These are phyloP conservation scores for Bombylius discolor DNA, from an alignment of 2,888 invertebrate genomes.

Conservation along the genomic window DNA sequence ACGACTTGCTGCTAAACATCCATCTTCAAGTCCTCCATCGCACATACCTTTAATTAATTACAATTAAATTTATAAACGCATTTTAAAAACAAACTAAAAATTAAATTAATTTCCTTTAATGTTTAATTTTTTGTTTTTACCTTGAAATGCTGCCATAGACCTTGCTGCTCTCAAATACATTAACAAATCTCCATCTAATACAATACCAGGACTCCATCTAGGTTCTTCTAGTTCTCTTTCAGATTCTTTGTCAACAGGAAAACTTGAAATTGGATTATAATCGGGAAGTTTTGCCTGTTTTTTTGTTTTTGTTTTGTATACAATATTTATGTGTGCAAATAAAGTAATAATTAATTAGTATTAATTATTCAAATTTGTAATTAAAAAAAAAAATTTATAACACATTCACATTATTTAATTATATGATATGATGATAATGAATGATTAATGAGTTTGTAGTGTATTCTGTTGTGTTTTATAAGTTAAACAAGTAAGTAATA, in stretches of 20 bases:
- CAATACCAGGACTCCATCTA: slow-evolving; percentile 88
- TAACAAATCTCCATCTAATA: slow-evolving; percentile 85
- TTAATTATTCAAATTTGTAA: neutral
- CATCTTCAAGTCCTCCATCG: slow-evolving; percentile 95
- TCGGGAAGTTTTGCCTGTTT: slow-evolving; percentile 38
- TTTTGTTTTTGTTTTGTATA: neutral
- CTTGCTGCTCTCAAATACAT: slow-evolving; percentile 96
- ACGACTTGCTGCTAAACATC: slow-evolving; percentile 89
- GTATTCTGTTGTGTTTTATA: neutral
- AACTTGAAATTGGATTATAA: slow-evolving; percentile 40
- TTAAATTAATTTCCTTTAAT: too few relatives aligned
- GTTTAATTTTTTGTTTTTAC: slow-evolving; percentile 16
- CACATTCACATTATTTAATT: too few relatives aligned
- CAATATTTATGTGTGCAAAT: too few relatives aligned
- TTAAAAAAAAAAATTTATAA: neutral
- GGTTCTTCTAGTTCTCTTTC: slow-evolving; percentile 60
- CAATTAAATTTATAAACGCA: neutral
- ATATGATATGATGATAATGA: slow-evolving; percentile 4
- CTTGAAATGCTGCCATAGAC: slow-evolving; percentile 95
- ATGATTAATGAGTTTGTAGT: slow-evolving; percentile 9
- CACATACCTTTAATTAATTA: slow-evolving; percentile 61
- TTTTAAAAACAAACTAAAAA: too few relatives aligned
- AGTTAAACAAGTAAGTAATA: neutral
- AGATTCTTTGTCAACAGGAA: slow-evolving; percentile 38
- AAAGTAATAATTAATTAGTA: too few relatives aligned